phyloP scores from a whole-genome alignment of 2,797 vertebrate species.

The Bradypodion ventrale region DNA sequence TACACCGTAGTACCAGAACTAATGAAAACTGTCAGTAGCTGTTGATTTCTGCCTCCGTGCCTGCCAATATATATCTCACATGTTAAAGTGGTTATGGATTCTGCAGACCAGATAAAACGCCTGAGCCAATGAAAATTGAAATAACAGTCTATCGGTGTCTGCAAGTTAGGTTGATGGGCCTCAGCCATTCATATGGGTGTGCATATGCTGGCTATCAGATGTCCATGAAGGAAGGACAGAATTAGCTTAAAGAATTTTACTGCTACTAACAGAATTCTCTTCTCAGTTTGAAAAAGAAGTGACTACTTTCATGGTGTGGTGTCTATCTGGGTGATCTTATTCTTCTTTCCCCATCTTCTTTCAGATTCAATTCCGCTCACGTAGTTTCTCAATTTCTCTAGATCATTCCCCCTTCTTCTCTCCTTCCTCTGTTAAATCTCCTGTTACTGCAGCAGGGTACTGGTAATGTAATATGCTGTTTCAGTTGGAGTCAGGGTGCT shows the following conservation, averaged over 20 bases:
- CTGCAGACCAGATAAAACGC: not conserved
- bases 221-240: not conserved
- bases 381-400: not conserved
- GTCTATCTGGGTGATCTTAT: not conserved
- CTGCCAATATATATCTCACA: constrained; percentile 17
- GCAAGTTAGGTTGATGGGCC: not conserved
- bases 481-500: not conserved
- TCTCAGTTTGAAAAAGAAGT: not conserved
- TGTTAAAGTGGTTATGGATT: constrained; percentile 16
- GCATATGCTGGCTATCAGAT: constrained; percentile 1
- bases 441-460: too few species aligned
- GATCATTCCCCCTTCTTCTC: not conserved
- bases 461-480: not conserved
- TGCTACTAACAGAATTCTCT: not conserved
- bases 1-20: not conserved
- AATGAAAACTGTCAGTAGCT: constrained; percentile 23
- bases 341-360: not conserved
- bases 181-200: not conserved
- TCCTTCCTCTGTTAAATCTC: too few species aligned
- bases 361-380: not conserved
- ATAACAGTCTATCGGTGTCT: constrained; percentile 11
- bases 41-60: constrained; percentile 2
- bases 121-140: constrained; percentile 18
- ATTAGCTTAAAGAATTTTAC: not conserved
- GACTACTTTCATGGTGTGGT: not conserved